Base-by-base conservation (phyloP, 2,888 invertebrate species). In the Deilephila porcellus region DNA sequence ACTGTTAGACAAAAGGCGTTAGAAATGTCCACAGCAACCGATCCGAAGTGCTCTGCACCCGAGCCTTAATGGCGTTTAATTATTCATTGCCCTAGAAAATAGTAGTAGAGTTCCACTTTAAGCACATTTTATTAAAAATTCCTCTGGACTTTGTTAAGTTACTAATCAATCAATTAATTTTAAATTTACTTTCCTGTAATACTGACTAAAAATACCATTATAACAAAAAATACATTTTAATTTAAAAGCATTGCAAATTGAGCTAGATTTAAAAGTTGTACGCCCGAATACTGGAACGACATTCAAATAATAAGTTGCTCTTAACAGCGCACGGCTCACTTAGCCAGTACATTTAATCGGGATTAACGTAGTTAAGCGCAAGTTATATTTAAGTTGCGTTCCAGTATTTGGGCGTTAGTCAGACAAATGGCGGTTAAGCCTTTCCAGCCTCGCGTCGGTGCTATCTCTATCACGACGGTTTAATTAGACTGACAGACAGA, bases 401-500 rank as follows among this genome's bases (percentile, higher is more conserved):
- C 25, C 25, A 25, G 25, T 25, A 25, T 25, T 25, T 1, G 1
- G 25, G 25, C 25, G 25, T 25, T 1, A 37, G 64, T 20, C 45
- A 52, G 52, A 67, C 25, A 25, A 67, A 52, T 67, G 67, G 25
- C 25, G 25, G 14, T 52, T 52, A 17, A 67, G 25, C 67, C 67
- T 5, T 67, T 25, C 20, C 56, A 6, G 45, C 17, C 17, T 25
- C 17, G 25, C 17, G 25, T 25, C 14, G 17, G 25, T 52, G 45
- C 25, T 17, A 67, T 67, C 52, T 52, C 20, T 52, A 52, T 52
- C 67, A 29, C 25, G 45, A 67, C 45, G 25, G 67, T 52, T 67
- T 67, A 45, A 67, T 67, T 52, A 45, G 4, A 67, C 64, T 17
- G 52, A 52, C 52, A 52, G 67, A 67, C 45, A 52, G 67, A 45